Evolutionary conservation across 2,797 vertebrate genomes (phyloP), one percentile per base, ranked within the genome.

Genomic region (Micrastur ruficollis): DNA sequence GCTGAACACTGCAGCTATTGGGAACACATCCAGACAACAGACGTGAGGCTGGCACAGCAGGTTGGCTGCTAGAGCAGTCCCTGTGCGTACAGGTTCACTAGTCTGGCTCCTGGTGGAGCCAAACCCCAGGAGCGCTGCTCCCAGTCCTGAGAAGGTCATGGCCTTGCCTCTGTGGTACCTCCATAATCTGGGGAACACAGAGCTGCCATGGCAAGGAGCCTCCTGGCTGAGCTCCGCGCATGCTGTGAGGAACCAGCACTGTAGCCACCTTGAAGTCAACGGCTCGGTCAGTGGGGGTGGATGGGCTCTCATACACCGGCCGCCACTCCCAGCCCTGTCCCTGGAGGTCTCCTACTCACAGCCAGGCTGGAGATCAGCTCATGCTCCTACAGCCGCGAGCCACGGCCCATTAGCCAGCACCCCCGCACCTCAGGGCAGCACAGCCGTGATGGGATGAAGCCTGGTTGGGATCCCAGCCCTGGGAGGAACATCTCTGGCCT

Each of bases 71-170:
- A 18, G 62, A 92, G 56, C 59, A 89, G 89, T 95, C 63, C 90
- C 89, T 96, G 94, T 91, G 74, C 49, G 6, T 93, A 68, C 32
- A 20, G 50, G 40, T 95, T 96, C 16, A 26, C 16, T 34, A 38
- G 86, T 61, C 84, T 0, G 5, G 92, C 95, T 95, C 90, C 86
- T 6, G 7, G 22, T 40, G 84, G 71, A 96, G 81, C 86, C 92
- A 87, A 96, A 87, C 47, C 18, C 65, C 80, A 68, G 95, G 94
- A 95, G 90, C 42, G 0, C 65, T 71, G 94, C 92, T 95, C 91
- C 91, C 71, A 80, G 93, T 94, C 96, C 95, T 97, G 96, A 97
- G 96, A 95, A 94, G 63, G 55, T 93, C 86, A 61, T 14, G 63
- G 89, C 83, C 23, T 89, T 80, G 89, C 55, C 34, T 89, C 74